Evolutionary conservation across 2,113 vertebrate genomes (phyloP).

Genomic region (Jacana jacana): DNA sequence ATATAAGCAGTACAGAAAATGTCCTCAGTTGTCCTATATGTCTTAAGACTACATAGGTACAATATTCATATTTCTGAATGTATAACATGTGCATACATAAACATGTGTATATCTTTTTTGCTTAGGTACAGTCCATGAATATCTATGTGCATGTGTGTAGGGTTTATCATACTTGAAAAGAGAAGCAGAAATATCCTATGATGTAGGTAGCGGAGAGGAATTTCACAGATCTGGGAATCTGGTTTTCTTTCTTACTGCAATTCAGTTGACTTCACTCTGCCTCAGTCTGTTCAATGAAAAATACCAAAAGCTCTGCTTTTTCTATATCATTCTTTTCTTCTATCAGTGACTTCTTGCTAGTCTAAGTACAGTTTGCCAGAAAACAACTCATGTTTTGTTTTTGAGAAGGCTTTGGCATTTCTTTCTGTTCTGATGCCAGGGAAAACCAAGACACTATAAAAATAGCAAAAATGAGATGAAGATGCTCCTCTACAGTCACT

Average conservation of each 20-base stretch:
- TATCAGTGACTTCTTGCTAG: background rate
- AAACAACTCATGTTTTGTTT: slow-evolving; percentile 29
- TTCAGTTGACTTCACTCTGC: background rate
- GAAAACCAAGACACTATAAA: background rate
- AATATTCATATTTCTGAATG: background rate
- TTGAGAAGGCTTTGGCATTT: slow-evolving; percentile 22
- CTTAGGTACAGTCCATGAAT: background rate
- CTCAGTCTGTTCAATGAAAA: background rate
- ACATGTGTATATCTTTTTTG: background rate
- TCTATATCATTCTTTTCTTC: background rate
- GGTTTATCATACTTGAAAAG: background rate
- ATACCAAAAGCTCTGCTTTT: background rate
- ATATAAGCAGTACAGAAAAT: background rate
- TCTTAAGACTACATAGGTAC: background rate
- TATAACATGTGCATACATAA: background rate
- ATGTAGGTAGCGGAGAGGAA: background rate
- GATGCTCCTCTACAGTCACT: background rate
- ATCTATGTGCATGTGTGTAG: background rate
- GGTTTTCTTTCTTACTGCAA: background rate
- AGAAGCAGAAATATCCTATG: background rate
- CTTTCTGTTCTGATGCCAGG: slow-evolving; percentile 6
- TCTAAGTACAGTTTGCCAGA: background rate
- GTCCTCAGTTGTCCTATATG: background rate
- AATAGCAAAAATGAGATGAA: background rate
- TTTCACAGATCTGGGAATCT: background rate